Evolutionary conservation across 2,113 vertebrate genomes (phyloP).

Genomic region (Xiphophorus couchianus): DNA sequence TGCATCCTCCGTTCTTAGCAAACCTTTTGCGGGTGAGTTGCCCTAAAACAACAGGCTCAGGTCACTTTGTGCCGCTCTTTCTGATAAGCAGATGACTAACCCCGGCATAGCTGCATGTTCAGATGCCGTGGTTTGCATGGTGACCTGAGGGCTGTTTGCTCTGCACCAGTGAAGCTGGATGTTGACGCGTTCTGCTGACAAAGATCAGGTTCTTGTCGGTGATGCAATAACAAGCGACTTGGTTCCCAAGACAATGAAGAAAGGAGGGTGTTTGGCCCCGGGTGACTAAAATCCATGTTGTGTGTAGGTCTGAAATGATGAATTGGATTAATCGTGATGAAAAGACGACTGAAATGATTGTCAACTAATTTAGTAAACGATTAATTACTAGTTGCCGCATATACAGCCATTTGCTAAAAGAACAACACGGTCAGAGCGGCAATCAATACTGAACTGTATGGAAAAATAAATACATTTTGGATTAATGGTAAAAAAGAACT

Average conservation of each 20-base stretch:
- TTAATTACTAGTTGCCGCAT: too few species aligned
- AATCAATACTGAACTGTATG: too few species aligned
- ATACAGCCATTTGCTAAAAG: too few species aligned
- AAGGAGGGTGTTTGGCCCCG: slow-evolving; percentile 22
- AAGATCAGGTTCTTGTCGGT: slow-evolving; percentile 41
- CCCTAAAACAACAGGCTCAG: neutral
- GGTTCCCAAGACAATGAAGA: slow-evolving; percentile 47
- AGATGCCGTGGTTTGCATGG: slow-evolving; percentile 35
- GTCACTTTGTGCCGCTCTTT: slow-evolving; percentile 25
- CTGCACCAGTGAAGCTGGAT: slow-evolving; percentile 38
- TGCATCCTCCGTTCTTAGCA: neutral
- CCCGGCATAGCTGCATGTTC: slow-evolving; percentile 15
- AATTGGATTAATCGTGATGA: too few species aligned
- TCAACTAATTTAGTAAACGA: too few species aligned
- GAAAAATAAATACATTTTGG: too few species aligned
- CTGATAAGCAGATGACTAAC: slow-evolving; percentile 45
- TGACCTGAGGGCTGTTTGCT: slow-evolving; percentile 59
- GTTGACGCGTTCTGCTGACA: slow-evolving; percentile 54
- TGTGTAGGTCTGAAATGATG: neutral
- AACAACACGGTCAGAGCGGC: too few species aligned
- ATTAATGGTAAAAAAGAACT: too few species aligned
- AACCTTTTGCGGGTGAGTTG: neutral
- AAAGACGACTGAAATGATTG: too few species aligned
- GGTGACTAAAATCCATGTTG: slow-evolving; percentile 22
- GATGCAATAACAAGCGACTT: slow-evolving; percentile 40